A percentile compares a stretch with the other conserved stretches of the same genome.
Evolutionary conservation across 2,113 vertebrate genomes (phyloP).

Genomic region (Mesitornis unicolor): DNA sequence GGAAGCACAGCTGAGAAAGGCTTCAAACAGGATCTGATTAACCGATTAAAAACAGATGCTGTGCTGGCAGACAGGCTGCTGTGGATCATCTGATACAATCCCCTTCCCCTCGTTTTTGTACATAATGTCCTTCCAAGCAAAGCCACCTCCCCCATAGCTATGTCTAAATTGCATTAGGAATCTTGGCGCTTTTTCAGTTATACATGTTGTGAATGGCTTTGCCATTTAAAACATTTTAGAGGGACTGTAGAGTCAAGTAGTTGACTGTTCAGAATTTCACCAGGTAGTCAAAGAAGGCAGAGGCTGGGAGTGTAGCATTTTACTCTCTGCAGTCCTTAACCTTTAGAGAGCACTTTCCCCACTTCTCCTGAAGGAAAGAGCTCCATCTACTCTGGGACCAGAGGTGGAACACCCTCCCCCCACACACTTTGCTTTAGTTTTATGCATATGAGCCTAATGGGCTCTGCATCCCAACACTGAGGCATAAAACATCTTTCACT

Average conservation of each 20-base stretch:
- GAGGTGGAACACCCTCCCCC: neutral
- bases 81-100: conserved; percentile 35
- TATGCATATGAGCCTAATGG: neutral
- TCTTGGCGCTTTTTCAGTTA: conserved; percentile 34
- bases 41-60: conserved; percentile 45
- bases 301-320: neutral
- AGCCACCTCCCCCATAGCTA: conserved; percentile 25
- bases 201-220: conserved; percentile 14
- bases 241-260: neutral
- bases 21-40: conserved; percentile 40
- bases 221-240: conserved; percentile 10
- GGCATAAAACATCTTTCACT: neutral
- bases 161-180: conserved; percentile 46
- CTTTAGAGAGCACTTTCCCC: neutral
- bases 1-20: conserved; percentile 47
- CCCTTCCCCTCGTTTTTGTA: conserved; percentile 41
- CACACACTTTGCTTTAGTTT: neutral
- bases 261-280: neutral
- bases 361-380: neutral
- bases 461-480: neutral
- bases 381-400: neutral
- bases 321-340: neutral
- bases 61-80: conserved; percentile 29
- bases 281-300: neutral
- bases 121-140: conserved; percentile 64